Percentiles rank a stretch among this genome's conserved stretches.
Conservation (phyloP, 2,113 vertebrate genomes). For the Alectura lathami region DNA sequence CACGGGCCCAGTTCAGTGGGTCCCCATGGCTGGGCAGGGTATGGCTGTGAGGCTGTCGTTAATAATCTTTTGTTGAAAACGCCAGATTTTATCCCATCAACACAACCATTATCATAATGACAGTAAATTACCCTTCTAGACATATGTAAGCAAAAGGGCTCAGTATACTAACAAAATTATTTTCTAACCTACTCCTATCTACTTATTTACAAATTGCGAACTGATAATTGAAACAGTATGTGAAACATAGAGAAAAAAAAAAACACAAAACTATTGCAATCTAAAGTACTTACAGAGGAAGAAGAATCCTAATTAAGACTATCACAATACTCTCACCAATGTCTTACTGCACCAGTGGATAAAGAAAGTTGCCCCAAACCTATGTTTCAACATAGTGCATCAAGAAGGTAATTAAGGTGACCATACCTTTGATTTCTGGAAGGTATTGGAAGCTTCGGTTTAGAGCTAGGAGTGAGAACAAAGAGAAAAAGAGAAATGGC, state of each 20-base stretch:
- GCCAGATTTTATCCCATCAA: background rate
- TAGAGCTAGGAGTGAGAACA: background rate
- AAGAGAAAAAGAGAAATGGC: background rate
- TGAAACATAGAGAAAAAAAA: background rate
- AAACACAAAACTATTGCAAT: background rate
- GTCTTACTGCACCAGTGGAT: background rate
- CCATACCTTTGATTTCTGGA: background rate
- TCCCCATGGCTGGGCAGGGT: too few relatives aligned
- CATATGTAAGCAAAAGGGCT: background rate
- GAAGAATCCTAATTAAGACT: background rate
- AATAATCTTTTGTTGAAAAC: background rate
- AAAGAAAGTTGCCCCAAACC: background rate
- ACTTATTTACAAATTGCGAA: background rate
- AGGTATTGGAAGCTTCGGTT: background rate
- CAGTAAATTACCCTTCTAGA: background rate
- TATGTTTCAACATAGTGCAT: background rate
- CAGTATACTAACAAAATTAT: background rate
- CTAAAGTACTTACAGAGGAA: background rate
- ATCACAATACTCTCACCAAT: background rate
- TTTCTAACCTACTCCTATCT: background rate
- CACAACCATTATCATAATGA: background rate
- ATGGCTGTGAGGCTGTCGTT: too few relatives aligned
- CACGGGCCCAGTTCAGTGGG: rapidly evolving
- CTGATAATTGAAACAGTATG: background rate
- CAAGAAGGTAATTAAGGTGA: background rate